Base-by-base conservation (phyloP, 23 tunicate species). In the Styela plicata region DNA sequence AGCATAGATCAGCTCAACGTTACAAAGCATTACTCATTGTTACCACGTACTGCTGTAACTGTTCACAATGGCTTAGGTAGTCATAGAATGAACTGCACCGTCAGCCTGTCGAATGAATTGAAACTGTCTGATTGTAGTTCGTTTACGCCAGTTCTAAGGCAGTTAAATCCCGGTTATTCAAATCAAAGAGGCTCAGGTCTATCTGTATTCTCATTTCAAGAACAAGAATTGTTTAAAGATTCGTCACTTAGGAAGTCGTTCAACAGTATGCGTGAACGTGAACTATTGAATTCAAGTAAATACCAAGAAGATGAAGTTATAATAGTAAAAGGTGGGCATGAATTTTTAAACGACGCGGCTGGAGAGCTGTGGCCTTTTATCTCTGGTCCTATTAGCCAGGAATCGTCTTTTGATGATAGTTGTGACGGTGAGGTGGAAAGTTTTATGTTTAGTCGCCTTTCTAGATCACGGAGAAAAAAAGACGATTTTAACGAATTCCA, bases 381-480 rank as follows among this genome's bases (percentile, higher is more conserved):
- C n/a, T 18, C 71, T 16, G 71, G 31, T 22, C 17, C 19, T 29
- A 1, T 16, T 29, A 27, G 22, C 24, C 71, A 67, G 18, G 2
- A 29, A 22, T 67, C 71, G 13, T 67, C 71, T 13, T 27, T 25
- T 21, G 71, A 67, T 67, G 71, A 67, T 67, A 67, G 24, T 29
- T 67, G 71, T 29, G 71, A 67, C 22, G 22, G 30, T 22, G 71
- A 67, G 71, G 71, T 67, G 16, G 71, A 67, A 67, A 67, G 24
- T 67, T 67, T 67, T 18, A 67, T 67, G 71, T 67, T 67, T 24
- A 67, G 71, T 16, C 19, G 71, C 19, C 71, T 67, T 1, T 25
- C 31, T 16, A 24, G 31, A 25, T 16, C 22, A 18, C 71, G 71
- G 17, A 27, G 71, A 1, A 67, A 67, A 29, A 67, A 67, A 67